Percentiles rank a stretch among this genome's conserved stretches.
Evolutionary conservation across 2,888 invertebrate species (phyloP).

Genomic region (Phyllotreta striolata): DNA sequence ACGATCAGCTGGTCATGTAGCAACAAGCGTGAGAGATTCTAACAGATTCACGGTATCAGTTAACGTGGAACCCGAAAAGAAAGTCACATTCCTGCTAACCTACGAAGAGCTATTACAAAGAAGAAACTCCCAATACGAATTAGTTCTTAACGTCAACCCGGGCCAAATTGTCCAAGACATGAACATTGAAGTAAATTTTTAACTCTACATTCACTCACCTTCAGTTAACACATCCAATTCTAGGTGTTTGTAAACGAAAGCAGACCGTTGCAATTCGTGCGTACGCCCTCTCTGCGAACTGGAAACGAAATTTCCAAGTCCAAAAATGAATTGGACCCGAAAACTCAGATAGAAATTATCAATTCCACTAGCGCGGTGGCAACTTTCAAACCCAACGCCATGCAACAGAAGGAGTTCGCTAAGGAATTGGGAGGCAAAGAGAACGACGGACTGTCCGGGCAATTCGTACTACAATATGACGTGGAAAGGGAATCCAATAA

Average conservation of each 20-base stretch:
- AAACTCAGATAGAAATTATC: constrained; percentile 50
- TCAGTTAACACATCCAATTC: constrained; percentile 10
- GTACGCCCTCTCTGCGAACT: constrained; percentile 34
- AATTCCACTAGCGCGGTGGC: constrained; percentile 56
- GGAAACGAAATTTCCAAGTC: constrained; percentile 38
- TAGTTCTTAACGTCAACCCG: constrained; percentile 72
- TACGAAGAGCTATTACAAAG: constrained; percentile 75
- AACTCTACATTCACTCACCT: constrained; percentile 45
- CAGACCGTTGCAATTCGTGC: constrained; percentile 63
- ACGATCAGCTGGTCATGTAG: constrained; percentile 68
- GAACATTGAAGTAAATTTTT: constrained; percentile 62
- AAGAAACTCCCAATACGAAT: constrained; percentile 71
- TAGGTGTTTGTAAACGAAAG: constrained; percentile 69
- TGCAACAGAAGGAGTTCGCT: constrained; percentile 66
- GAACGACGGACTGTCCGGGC: constrained; percentile 66
- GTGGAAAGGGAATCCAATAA: constrained; percentile 67
- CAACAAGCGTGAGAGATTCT: constrained; percentile 71
- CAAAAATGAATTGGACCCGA: constrained; percentile 60
- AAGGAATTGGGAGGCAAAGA: constrained; percentile 54
- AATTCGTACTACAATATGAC: constrained; percentile 76
- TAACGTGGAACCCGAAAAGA: constrained; percentile 69
- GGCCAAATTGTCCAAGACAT: constrained; percentile 71
- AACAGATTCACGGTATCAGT: constrained; percentile 73
- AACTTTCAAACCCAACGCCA: constrained; percentile 66
- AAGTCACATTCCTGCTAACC: constrained; percentile 72